phyloP scores from a whole-genome alignment of 2,797 vertebrate species.

The Periophthalmus magnuspinnatus region DNA sequence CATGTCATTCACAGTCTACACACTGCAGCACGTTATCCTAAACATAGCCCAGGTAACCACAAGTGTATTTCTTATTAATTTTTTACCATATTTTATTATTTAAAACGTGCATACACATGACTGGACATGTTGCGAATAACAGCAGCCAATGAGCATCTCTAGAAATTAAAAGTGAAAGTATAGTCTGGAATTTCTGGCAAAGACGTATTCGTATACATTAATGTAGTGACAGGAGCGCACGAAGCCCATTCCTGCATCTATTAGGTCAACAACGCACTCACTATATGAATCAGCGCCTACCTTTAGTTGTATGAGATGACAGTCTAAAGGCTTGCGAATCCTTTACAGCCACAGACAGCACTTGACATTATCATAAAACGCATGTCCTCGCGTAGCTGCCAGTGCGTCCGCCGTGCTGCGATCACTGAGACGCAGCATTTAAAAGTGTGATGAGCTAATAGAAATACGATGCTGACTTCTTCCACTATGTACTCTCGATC shows the following conservation, averaged over 20 bases:
- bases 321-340: constrained; percentile 16
- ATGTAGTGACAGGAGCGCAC: not conserved
- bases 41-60: not conserved
- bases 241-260: not conserved
- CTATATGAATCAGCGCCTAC: constrained; percentile 41
- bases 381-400: not conserved
- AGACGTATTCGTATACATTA: not conserved
- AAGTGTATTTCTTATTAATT: not conserved
- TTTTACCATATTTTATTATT: not conserved
- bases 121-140: not conserved
- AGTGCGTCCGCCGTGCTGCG: not conserved
- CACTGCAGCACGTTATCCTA: not conserved
- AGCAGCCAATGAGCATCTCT: constrained; percentile 2
- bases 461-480: constrained; percentile 4
- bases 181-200: not conserved
- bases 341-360: constrained; percentile 13
- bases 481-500: not conserved
- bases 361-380: constrained; percentile 11
- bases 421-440: not conserved
- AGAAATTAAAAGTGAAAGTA: not conserved
- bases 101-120: not conserved
- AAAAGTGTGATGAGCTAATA: not conserved
- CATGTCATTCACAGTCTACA: not conserved
- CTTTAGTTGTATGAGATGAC: constrained; percentile 32
- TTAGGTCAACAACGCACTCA: constrained; percentile 4